Evolutionary conservation across 2,113 vertebrate species (phyloP).

Genomic region (Podocnemis expansa): DNA sequence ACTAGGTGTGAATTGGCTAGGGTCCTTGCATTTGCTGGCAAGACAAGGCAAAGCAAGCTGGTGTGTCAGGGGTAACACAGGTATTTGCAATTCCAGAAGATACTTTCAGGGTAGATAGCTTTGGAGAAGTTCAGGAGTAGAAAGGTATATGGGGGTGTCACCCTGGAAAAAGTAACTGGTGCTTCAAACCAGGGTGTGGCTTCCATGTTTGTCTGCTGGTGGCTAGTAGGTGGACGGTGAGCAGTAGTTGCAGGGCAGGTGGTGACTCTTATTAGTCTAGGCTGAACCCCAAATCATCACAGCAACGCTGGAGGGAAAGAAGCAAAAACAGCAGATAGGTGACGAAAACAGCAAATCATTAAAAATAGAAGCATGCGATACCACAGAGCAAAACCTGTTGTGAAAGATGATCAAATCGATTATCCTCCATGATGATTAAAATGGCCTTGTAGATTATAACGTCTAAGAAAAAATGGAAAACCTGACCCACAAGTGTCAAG

Average conservation of each 20-base stretch:
- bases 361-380: neutral
- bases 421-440: neutral
- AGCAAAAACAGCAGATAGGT: neutral
- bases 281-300: neutral
- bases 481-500: neutral
- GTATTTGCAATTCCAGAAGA: neutral
- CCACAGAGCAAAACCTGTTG: neutral
- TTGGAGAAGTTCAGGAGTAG: neutral
- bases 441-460: neutral
- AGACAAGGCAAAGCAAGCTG: neutral
- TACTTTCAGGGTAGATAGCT: neutral
- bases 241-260: neutral
- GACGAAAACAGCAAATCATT: neutral
- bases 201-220: neutral
- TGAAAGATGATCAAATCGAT: neutral
- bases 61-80: neutral
- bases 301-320: neutral
- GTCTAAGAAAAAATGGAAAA: neutral
- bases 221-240: neutral
- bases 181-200: neutral
- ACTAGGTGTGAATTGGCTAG: neutral
- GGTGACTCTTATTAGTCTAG: neutral
- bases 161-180: neutral
- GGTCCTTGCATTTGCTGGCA: neutral
- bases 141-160: neutral